Percentiles rank a stretch among this genome's conserved stretches.
These are phyloP conservation scores for Ridgeia piscesae DNA, from an alignment of 1,140 invertebrate species.

Conservation along the genomic window DNA sequence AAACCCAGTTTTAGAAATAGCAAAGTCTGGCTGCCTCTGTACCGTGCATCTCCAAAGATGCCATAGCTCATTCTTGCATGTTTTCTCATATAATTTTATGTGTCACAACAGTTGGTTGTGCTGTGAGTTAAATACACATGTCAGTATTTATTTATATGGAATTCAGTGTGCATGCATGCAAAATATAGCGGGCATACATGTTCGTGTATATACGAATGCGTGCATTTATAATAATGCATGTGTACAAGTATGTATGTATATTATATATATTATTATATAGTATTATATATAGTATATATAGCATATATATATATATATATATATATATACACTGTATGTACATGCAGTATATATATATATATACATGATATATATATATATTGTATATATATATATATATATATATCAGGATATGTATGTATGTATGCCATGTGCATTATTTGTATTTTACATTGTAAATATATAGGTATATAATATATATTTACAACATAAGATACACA, in stretches of 20 bases:
- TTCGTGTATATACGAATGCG: background rate
- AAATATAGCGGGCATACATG: background rate
- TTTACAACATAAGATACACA: too few species aligned
- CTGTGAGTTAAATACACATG: background rate
- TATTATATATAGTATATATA: too few species aligned
- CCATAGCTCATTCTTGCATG: background rate
- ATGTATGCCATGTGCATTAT: too few species aligned
- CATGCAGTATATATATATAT: background rate
- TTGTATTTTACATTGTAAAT: too few species aligned
- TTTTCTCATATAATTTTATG: background rate
- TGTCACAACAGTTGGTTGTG: background rate
- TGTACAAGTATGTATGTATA: background rate
- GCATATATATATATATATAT: conserved; percentile 17
- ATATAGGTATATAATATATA: too few species aligned
- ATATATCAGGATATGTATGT: conserved; percentile 7
- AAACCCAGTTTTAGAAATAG: background rate
- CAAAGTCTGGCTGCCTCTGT: background rate
- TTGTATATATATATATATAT: conserved; percentile 21
- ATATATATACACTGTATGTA: background rate
- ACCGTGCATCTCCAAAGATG: background rate
- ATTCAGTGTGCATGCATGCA: background rate
- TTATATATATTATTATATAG: background rate
- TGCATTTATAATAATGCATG: background rate
- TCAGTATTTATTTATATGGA: background rate
- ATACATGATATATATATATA: background rate